Evolutionary conservation across 2,888 invertebrate species (phyloP).

Genomic region (Lapara coniferarum): DNA sequence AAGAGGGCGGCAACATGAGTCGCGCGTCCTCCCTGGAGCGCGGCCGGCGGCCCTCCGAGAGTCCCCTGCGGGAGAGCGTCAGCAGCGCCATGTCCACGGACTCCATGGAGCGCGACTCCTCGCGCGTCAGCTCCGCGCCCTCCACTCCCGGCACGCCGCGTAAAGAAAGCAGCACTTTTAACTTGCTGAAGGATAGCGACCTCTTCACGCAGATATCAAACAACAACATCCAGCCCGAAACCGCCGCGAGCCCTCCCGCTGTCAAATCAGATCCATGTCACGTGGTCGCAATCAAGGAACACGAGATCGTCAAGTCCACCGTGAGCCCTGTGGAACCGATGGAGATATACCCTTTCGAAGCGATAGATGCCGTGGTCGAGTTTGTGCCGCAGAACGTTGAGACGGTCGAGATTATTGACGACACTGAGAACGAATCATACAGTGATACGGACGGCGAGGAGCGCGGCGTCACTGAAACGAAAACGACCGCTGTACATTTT

Average conservation of each 20-base stretch:
- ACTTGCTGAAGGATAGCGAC: conserved; percentile 86
- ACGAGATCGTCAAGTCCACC: conserved; percentile 86
- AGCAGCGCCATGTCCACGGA: conserved; percentile 49
- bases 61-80: conserved; percentile 41
- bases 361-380: conserved; percentile 79
- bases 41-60: conserved; percentile 41
- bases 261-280: conserved; percentile 67
- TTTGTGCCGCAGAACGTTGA: conserved; percentile 82
- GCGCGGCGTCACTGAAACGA: conserved; percentile 26
- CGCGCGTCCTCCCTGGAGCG: conserved; percentile 61
- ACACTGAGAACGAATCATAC: conserved; percentile 72
- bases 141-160: conserved; percentile 66
- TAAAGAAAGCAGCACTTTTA: conserved; percentile 84
- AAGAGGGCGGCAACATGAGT: conserved; percentile 59
- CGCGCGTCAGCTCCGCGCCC: conserved; percentile 39
- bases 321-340: conserved; percentile 70
- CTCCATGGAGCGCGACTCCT: conserved; percentile 48
- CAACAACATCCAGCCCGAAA: conserved; percentile 57
- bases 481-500: conserved; percentile 46
- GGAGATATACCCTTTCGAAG: conserved; percentile 78
- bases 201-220: conserved; percentile 87
- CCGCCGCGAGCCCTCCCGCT: conserved; percentile 34
- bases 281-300: conserved; percentile 87
- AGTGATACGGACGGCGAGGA: conserved; percentile 52
- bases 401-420: conserved; percentile 81